Conservation (phyloP, 2,113 vertebrate species). For the Nerophis lumbriciformis region DNA sequence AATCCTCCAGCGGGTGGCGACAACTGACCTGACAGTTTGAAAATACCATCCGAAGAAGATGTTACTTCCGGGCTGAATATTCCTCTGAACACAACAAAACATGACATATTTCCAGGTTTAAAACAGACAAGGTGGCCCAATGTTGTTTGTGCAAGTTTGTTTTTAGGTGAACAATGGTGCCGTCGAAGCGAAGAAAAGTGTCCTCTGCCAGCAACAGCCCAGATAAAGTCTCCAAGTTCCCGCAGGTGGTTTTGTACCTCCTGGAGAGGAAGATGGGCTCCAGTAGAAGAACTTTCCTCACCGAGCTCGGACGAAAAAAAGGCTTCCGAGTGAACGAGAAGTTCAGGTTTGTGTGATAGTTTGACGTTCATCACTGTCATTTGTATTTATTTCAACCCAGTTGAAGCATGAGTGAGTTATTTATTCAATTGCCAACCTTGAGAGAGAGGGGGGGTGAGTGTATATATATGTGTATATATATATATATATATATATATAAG, state of each 20-base stretch:
- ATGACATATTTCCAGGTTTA: no score
- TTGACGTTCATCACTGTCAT: no score
- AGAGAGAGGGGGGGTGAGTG: no score
- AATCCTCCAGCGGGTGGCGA: neutral
- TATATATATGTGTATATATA: no score
- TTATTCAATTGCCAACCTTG: no score
- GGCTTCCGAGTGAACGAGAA: neutral
- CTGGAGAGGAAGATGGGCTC: slow-evolving; percentile 9
- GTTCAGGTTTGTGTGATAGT: neutral
- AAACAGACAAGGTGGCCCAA: no score
- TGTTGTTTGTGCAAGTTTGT: neutral
- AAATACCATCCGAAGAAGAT: neutral
- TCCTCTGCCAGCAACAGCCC: neutral
- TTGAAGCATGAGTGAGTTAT: neutral
- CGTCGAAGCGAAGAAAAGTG: neutral
- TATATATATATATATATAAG: no score
- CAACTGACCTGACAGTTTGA: neutral
- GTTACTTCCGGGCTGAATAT: neutral
- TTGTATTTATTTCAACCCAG: no score
- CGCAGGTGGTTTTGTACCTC: slow-evolving; percentile 4
- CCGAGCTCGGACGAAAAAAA: neutral
- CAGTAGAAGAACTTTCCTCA: slow-evolving; percentile 3
- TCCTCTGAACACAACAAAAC: neutral
- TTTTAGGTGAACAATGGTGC: neutral
- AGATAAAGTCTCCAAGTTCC: slow-evolving; percentile 1